Evolutionary conservation across 35 echinoderm and acorn worm species (phyloP).

Genomic region (Heliocidaris erythrogramma): DNA sequence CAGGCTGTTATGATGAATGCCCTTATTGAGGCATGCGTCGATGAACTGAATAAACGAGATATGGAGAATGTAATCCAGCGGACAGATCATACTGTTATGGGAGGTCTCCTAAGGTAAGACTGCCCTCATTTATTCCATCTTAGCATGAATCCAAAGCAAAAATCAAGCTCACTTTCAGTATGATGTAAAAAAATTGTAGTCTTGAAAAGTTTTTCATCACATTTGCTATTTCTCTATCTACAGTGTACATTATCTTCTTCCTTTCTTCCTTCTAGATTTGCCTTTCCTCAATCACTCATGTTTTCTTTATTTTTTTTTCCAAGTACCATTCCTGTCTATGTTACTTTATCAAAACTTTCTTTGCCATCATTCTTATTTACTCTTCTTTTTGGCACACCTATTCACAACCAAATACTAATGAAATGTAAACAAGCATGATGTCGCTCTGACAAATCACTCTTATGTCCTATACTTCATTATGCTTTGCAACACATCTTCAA

Average conservation of each 20-base stretch:
- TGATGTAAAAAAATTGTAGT: not conserved
- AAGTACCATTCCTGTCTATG: too few species aligned
- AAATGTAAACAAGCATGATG: too few species aligned
- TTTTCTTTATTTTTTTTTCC: too few species aligned
- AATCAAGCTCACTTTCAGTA: not conserved
- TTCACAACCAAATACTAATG: too few species aligned
- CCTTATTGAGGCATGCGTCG: constrained; percentile 87
- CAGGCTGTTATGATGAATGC: constrained; percentile 99
- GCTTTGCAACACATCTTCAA: too few species aligned
- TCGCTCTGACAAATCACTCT: too few species aligned
- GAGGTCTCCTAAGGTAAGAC: constrained; percentile 71
- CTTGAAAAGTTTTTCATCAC: not conserved
- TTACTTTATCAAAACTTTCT: too few species aligned
- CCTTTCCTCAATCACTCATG: not conserved
- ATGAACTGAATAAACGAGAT: constrained; percentile 95
- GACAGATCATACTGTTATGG: constrained; percentile 55
- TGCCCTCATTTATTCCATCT: not conserved
- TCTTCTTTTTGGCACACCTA: too few species aligned
- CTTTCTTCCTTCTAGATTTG: not conserved
- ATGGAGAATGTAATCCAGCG: constrained; percentile 42
- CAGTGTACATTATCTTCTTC: not conserved
- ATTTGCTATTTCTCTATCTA: not conserved
- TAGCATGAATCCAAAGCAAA: not conserved
- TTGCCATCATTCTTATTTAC: too few species aligned
- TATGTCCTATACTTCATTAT: too few species aligned